These are phyloP conservation scores for Aphelenchoides bicaudatus DNA, from an alignment of 2,888 invertebrate genomes.

Conservation along the genomic window DNA sequence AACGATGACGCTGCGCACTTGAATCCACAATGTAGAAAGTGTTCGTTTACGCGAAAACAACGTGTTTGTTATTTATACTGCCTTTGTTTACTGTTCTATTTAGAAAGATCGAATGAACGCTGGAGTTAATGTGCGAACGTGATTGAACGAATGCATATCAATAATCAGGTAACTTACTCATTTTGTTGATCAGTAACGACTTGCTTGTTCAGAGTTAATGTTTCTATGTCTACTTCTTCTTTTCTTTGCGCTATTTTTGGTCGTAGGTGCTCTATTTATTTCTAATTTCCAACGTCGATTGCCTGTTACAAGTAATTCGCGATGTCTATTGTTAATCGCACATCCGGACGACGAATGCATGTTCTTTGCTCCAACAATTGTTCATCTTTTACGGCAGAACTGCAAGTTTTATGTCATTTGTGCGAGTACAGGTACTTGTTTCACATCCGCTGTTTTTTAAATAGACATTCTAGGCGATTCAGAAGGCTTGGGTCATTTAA, in stretches of 20 bases:
- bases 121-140: too few relatives aligned
- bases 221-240: constrained; percentile 1
- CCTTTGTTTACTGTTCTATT: too few relatives aligned
- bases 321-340: constrained; percentile 74
- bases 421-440: constrained; percentile 38
- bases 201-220: constrained; percentile 8
- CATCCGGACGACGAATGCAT: constrained; percentile 99
- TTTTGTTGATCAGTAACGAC: background rate
- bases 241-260: too few relatives aligned
- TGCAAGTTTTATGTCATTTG: constrained; percentile 41
- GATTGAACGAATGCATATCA: too few relatives aligned
- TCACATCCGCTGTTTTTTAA: background rate
- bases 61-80: too few relatives aligned
- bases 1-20: too few relatives aligned
- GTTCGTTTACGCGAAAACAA: too few relatives aligned
- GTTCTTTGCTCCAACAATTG: constrained; percentile 82
- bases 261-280: background rate
- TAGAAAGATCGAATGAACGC: too few relatives aligned
- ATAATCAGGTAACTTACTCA: background rate
- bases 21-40: too few relatives aligned
- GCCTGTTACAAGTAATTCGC: constrained; percentile 14
- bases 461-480: background rate
- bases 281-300: background rate
- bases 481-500: constrained; percentile 55
- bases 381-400: constrained; percentile 21